Conservation (phyloP, 1,140 invertebrate species). For the Schlechtendalia chinensis region DNA sequence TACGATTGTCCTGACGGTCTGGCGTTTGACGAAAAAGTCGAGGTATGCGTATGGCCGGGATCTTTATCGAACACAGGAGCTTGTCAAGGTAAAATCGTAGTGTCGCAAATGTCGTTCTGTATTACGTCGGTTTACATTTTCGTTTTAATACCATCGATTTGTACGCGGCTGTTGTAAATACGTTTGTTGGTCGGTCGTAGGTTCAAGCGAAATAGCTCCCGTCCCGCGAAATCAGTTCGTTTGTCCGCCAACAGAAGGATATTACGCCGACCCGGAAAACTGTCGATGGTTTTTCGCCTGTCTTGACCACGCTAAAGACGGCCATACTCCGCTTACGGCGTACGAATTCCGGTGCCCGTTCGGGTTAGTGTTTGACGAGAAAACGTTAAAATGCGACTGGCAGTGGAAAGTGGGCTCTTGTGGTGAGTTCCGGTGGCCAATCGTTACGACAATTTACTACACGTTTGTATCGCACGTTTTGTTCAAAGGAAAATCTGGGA, state of each 20-base stretch:
- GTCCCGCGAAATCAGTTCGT: conserved; percentile 65
- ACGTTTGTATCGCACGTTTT: background rate
- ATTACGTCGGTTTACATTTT: too few species aligned
- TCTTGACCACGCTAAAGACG: conserved; percentile 69
- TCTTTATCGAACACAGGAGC: conserved; percentile 68
- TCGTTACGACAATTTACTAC: background rate
- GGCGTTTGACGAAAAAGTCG: conserved; percentile 74
- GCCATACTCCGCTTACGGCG: conserved; percentile 60
- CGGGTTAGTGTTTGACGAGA: conserved; percentile 75
- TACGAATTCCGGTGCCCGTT: conserved; percentile 84
- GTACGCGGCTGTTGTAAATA: too few species aligned
- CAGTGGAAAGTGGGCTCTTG: conserved; percentile 75
- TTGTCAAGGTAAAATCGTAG: conserved; percentile 59
- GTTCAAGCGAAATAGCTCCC: conserved; percentile 73
- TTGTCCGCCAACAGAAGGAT: conserved; percentile 64
- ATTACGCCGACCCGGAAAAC: conserved; percentile 78
- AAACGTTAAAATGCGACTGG: conserved; percentile 74
- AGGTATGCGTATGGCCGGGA: conserved; percentile 81
- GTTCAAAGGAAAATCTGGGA: conserved; percentile 10
- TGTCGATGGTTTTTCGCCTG: conserved; percentile 85
- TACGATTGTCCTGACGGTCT: conserved; percentile 80
- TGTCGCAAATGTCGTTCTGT: too few species aligned
- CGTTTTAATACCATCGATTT: too few species aligned
- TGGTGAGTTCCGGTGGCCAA: conserved; percentile 55
- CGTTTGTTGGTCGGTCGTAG: conserved; percentile 54